Evolutionary conservation across 2,113 vertebrate genomes (phyloP).

Genomic region (Labrus mixtus): DNA sequence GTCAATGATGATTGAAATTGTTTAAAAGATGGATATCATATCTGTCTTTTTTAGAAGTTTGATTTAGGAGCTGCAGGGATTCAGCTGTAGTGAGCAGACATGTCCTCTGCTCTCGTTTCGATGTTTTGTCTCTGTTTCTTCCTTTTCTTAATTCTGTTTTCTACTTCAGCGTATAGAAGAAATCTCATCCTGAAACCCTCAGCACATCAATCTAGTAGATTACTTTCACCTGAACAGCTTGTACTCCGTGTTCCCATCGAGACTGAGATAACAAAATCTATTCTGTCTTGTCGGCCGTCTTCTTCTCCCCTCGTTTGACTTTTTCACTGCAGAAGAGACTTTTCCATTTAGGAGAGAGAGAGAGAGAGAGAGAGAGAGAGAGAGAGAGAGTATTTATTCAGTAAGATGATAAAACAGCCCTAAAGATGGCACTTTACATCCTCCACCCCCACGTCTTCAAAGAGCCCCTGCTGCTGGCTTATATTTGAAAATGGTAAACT

Average conservation of each 20-base stretch:
- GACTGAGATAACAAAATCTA: slow-evolving; percentile 50
- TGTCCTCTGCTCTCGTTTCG: slow-evolving; percentile 30
- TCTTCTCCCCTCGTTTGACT: slow-evolving; percentile 29
- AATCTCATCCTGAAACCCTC: slow-evolving; percentile 38
- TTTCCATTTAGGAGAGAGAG: slow-evolving; percentile 7
- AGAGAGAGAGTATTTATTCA: slow-evolving; percentile 34
- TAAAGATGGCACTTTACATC: slow-evolving; percentile 50
- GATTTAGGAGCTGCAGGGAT: slow-evolving; percentile 8
- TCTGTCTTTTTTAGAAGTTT: not conserved
- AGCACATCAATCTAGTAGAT: slow-evolving; percentile 63
- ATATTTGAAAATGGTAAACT: slow-evolving; percentile 67
- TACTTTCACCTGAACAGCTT: slow-evolving; percentile 64
- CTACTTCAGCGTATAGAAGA: slow-evolving; percentile 12
- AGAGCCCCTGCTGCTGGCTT: slow-evolving; percentile 50
- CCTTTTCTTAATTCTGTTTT: slow-evolving; percentile 28
- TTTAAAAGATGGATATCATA: not conserved
- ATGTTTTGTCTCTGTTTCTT: slow-evolving; percentile 30
- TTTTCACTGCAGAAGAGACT: slow-evolving; percentile 22
- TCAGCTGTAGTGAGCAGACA: slow-evolving; percentile 3
- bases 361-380: not conserved
- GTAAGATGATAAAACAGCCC: slow-evolving; percentile 40
- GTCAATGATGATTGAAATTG: slow-evolving; percentile 9
- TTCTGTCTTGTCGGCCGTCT: slow-evolving; percentile 40
- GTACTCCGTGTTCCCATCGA: slow-evolving; percentile 60
- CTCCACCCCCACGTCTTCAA: slow-evolving; percentile 41